Percentiles rank a stretch among this genome's conserved stretches.
These are phyloP conservation scores for Drosophila meridionalis DNA, from an alignment of 2,888 invertebrate genomes.

Conservation along the genomic window DNA sequence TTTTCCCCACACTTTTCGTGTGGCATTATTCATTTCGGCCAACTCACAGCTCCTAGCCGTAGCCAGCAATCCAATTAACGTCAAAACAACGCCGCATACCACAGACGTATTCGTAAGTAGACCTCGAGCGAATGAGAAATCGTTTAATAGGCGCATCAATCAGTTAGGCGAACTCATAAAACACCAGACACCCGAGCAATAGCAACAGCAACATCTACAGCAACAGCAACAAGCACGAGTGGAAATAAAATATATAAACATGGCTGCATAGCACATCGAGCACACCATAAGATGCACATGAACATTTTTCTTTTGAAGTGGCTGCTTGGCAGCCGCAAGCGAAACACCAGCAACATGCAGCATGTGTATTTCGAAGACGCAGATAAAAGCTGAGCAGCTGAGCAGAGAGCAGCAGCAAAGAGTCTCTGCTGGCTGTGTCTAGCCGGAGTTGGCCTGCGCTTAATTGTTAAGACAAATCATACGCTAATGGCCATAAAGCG, in stretches of 20 bases:
- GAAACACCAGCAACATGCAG: conserved; percentile 30
- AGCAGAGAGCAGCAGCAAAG: neutral
- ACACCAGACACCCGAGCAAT: conserved; percentile 54
- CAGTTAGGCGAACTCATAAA: conserved; percentile 73
- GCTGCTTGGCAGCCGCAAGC: conserved; percentile 59
- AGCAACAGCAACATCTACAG: conserved; percentile 20
- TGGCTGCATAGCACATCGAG: conserved; percentile 39
- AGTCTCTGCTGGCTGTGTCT: conserved; percentile 14
- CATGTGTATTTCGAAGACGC: conserved; percentile 52
- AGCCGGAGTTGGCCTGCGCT: conserved; percentile 47
- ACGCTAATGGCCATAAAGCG: conserved; percentile 79
- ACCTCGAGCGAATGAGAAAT: conserved; percentile 62
- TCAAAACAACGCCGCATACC: conserved; percentile 67
- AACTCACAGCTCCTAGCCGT: conserved; percentile 20
- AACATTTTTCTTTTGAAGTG: conserved; percentile 74
- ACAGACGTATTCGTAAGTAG: conserved; percentile 35
- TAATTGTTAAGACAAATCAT: conserved; percentile 82
- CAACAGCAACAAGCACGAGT: conserved; percentile 37
- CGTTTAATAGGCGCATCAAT: conserved; percentile 79
- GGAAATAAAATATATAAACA: conserved; percentile 68
- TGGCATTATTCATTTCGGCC: conserved; percentile 59
- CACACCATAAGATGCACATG: conserved; percentile 54
- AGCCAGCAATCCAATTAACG: conserved; percentile 70
- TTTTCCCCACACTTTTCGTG: conserved; percentile 51
- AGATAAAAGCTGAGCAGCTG: conserved; percentile 44